Evolutionary conservation across 2,888 invertebrate species (phyloP), one percentile per base, ranked within the genome.

Genomic region (Nomada fucata): DNA sequence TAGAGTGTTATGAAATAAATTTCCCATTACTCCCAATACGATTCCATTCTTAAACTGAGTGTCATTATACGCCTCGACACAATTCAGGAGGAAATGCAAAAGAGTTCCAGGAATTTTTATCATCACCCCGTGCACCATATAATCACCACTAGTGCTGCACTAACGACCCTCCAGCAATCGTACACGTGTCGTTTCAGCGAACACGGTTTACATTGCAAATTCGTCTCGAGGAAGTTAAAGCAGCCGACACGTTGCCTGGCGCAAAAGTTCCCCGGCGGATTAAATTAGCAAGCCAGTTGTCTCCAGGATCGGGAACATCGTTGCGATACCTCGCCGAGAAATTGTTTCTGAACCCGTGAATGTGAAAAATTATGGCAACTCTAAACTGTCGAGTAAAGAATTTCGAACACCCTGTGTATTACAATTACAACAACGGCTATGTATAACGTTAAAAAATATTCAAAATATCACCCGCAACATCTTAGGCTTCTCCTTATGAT

Each of bases 161-260:
- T 55, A 20, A 59, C 70, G 36, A 20, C 63, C 70, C 71, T 76
- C 73, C 52, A 36, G 79, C 55, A 85, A 85, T 82, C 69, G 76
- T 89, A 88, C 89, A 89, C 83, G 85, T 89, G 89, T 91, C 88
- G 85, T 84, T 85, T 85, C 83, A 77, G 67, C 78, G 80, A 68
- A 63, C 86, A 63, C 84, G 83, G 92, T 92, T 92, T 92, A 92
- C 91, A 92, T 92, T 92, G 92, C 92, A 92, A 92, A 92, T 92
- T 91, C 86, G 88, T 60, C 60, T 88, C 89, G 85, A 81, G 84
- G 89, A 92, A 91, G 89, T 86, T 86, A 82, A 82, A 82, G 70
- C 52, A 26, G 79, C 70, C 80, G 86, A 88, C 89, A 88, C 86
- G 79, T 80, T 84, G 84, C 78, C 75, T 71, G 55, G 23, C 60